These are phyloP conservation scores for Nothobranchius kuhntae DNA, from an alignment of 2,113 vertebrate genomes.

Conservation along the genomic window DNA sequence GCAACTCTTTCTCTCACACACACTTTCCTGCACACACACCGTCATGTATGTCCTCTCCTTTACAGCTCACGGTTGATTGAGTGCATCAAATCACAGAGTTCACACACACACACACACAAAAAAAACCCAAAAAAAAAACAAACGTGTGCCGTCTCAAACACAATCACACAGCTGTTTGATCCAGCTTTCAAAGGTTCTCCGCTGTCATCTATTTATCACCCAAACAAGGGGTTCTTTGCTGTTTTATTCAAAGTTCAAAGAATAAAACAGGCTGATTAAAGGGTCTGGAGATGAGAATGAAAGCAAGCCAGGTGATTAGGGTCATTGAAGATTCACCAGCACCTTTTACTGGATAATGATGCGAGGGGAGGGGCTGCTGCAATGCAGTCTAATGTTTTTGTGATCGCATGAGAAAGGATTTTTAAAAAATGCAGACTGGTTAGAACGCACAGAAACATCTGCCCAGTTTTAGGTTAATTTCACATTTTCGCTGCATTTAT, in stretches of 20 bases:
- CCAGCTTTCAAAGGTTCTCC: constrained; percentile 15
- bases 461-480: too few species aligned
- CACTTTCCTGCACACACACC: neutral
- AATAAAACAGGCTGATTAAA: constrained; percentile 45
- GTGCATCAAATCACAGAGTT: constrained; percentile 32
- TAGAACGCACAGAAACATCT: too few species aligned
- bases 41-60: neutral
- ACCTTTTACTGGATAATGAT: constrained; percentile 12
- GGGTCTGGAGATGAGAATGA: constrained; percentile 30
- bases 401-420: too few species aligned
- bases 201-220: constrained; percentile 30
- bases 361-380: neutral
- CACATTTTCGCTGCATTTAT: too few species aligned
- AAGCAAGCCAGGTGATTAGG: constrained; percentile 34
- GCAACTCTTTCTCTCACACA: neutral
- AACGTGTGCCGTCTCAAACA: constrained; percentile 17
- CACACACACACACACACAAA: neutral
- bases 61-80: constrained; percentile 22
- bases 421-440: too few species aligned
- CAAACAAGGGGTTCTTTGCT: constrained; percentile 37
- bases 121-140: constrained; percentile 8
- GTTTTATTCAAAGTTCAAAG: constrained; percentile 24
- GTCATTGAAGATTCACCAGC: constrained; percentile 29
- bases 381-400: neutral
- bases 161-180: constrained; percentile 48